phyloP scores from a whole-genome alignment of 2,797 vertebrate species.

The Mycteria americana region DNA sequence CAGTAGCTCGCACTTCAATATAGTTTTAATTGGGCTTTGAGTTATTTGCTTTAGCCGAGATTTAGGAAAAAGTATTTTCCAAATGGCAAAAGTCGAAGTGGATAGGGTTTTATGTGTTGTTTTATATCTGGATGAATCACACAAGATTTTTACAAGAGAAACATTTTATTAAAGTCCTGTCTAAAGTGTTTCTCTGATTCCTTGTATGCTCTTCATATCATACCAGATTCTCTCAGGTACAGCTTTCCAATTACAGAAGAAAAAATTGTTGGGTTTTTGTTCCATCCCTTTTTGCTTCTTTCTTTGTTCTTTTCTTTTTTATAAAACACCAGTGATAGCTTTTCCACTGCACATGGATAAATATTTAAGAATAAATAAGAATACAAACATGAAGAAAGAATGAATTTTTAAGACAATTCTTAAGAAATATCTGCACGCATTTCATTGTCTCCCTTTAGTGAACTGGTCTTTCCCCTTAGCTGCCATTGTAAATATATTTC shows the following conservation, averaged over 20 bases:
- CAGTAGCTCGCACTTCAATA: neutral
- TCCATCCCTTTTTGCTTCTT: neutral
- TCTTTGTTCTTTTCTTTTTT: neutral
- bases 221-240: conserved; percentile 36
- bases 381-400: neutral
- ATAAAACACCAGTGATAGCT: neutral
- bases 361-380: neutral
- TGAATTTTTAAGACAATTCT: neutral
- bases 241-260: conserved; percentile 25
- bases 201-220: neutral
- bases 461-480: neutral
- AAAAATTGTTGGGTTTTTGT: neutral
- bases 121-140: neutral
- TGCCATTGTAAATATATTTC: neutral
- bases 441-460: neutral
- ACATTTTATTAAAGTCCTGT: conserved; percentile 12
- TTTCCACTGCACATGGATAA: neutral
- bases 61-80: neutral
- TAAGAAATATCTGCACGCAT: neutral
- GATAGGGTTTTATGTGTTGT: neutral
- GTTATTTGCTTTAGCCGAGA: neutral
- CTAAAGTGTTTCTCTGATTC: neutral
- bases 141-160: conserved; percentile 21
- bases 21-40: neutral
- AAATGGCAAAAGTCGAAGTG: neutral